Base-by-base conservation (phyloP, 2,888 invertebrate species). In the Brachyopa scutellaris region DNA sequence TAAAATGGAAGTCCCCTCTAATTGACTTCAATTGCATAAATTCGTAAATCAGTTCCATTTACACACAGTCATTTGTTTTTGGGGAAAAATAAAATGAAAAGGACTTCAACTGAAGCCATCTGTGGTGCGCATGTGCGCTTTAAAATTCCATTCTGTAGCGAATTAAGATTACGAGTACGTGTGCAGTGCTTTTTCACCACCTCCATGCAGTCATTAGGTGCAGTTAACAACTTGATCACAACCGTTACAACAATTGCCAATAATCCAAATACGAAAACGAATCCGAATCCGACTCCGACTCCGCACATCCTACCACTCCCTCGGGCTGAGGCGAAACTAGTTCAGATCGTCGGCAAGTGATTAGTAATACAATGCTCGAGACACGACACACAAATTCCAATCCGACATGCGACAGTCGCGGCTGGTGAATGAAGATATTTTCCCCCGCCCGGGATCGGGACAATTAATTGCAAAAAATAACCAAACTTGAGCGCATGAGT, bases 391-490 rank as follows among this genome's bases (percentile, higher is more conserved):
- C 23, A 49, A 61, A 76, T 61, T 70, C 70, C 77, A 40, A 40
- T 47, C 69, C 21, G 42, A 57, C 66, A 66, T 67, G 55, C 31
- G 62, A 33, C 57, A 57, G 42, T 49, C 17, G 38, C 31, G 57
- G 15, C 45, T 3, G 36, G 64, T 53, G 66, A 79, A 79, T 79
- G 61, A 47, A 79, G 79, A 79, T 79, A 79, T 79, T 67, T 67
- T 31, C n/a, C 66, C 29, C 78, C 66, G 73, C 73, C 33, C 8
- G 26, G 31, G 72, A 53, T 53, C 38, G 55, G 59, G 40, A 62
- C 79, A 79, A 79, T 79, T 79, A 79, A 79, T 79, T 79, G 74
- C 79, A 31, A 66, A 79, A 73, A 66, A 74, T 74, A 74, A 47
- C 79, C 79, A 79, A 79, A 79, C 67, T 59, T 59, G 64, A 57